These are phyloP conservation scores for Argyresthia albistria DNA, from an alignment of 2,888 invertebrate genomes.

Conservation along the genomic window DNA sequence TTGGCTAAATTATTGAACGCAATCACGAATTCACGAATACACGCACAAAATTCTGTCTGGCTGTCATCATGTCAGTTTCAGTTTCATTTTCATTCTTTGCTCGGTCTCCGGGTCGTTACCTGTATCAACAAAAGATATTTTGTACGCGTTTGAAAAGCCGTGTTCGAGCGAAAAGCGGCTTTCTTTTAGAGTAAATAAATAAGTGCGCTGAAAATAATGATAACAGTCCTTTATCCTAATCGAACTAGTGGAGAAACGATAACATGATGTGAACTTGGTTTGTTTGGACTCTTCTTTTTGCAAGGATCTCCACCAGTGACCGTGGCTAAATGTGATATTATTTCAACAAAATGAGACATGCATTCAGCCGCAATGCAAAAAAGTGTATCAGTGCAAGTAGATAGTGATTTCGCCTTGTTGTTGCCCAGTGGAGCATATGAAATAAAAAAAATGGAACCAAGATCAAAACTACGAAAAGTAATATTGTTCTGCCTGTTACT, in stretches of 20 bases:
- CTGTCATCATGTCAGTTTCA: too few relatives aligned
- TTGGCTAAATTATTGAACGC: too few relatives aligned
- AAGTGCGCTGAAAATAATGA: slow-evolving; percentile 29
- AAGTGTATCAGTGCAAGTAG: slow-evolving; percentile 88
- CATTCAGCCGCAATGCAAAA: slow-evolving; percentile 76
- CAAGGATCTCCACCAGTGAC: background rate
- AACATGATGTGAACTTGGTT: slow-evolving; percentile 30
- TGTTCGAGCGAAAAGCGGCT: background rate
- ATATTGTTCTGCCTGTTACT: slow-evolving; percentile 86
- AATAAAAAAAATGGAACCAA: slow-evolving; percentile 89
- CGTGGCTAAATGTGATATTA: slow-evolving; percentile 2
- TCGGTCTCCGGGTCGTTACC: background rate
- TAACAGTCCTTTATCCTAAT: slow-evolving; percentile 29
- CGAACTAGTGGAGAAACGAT: slow-evolving; percentile 28
- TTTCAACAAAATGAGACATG: slow-evolving; percentile 61
- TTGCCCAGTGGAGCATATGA: slow-evolving; percentile 85
- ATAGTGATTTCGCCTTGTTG: slow-evolving; percentile 86
- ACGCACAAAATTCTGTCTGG: too few relatives aligned
- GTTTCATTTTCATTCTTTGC: too few relatives aligned
- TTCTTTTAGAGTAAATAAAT: too few relatives aligned
- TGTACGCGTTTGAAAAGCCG: background rate
- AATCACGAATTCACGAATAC: too few relatives aligned
- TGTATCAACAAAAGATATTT: slow-evolving; percentile 2
- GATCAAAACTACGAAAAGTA: slow-evolving; percentile 84
- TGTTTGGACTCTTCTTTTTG: slow-evolving; percentile 7